These are phyloP conservation scores for Melinopterus prodromus DNA, from an alignment of 2,888 invertebrate genomes.

Conservation along the genomic window DNA sequence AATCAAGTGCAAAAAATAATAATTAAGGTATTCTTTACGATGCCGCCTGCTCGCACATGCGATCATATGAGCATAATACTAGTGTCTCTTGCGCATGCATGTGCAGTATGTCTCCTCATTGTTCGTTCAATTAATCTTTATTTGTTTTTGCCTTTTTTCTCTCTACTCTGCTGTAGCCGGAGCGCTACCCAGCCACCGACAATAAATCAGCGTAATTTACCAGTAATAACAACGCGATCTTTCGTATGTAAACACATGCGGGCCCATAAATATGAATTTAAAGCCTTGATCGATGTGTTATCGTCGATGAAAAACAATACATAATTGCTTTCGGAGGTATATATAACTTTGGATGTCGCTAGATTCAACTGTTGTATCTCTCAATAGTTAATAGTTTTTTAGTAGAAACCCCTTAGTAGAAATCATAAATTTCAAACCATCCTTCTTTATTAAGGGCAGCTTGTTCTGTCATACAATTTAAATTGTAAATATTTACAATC, in stretches of 20 bases:
- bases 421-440: too few relatives aligned
- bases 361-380: too few relatives aligned
- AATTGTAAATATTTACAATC: too few relatives aligned
- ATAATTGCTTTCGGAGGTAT: background rate
- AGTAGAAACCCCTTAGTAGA: too few relatives aligned
- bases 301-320: background rate
- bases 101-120: background rate
- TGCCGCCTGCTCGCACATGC: background rate
- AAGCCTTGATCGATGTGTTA: background rate
- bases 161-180: background rate
- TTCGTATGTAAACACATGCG: conserved; percentile 4
- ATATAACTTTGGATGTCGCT: background rate
- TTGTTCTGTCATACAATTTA: too few relatives aligned
- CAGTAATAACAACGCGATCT: conserved; percentile 4
- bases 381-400: too few relatives aligned
- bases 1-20: background rate
- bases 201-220: conserved; percentile 4
- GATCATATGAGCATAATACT: background rate
- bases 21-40: background rate
- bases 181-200: background rate
- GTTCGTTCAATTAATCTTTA: background rate
- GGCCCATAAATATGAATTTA: background rate
- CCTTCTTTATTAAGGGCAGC: too few relatives aligned
- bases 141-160: background rate
- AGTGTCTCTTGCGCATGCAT: background rate